Evolutionary conservation across 1,140 invertebrate species (phyloP).

Genomic region (Neocloeon triangulifer): DNA sequence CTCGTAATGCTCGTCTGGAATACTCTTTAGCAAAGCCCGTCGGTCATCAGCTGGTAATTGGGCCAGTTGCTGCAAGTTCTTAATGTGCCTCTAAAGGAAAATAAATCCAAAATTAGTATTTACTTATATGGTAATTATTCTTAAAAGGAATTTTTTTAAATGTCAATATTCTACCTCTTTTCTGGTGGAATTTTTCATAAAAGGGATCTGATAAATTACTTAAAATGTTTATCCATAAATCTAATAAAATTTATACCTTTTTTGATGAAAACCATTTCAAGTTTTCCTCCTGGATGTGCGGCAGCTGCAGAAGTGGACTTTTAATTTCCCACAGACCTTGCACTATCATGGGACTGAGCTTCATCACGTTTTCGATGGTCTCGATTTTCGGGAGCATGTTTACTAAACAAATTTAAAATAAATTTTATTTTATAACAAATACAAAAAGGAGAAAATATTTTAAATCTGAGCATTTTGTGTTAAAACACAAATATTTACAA

Average conservation of each 20-base stretch:
- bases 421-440: constrained; percentile 4
- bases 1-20: constrained; percentile 77
- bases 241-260: constrained; percentile 26
- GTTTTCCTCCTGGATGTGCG: constrained; percentile 85
- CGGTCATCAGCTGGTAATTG: constrained; percentile 74
- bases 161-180: too few species aligned
- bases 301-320: constrained; percentile 81
- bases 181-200: neutral
- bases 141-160: neutral
- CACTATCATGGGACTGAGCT: constrained; percentile 85
- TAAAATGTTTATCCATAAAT: neutral
- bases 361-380: constrained; percentile 96
- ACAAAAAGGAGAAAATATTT: constrained; percentile 7
- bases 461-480: constrained; percentile 6
- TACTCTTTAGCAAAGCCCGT: constrained; percentile 50
- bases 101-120: constrained; percentile 4
- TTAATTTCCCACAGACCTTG: constrained; percentile 91
- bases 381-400: constrained; percentile 66
- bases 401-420: constrained; percentile 20
- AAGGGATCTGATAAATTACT: neutral
- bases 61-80: constrained; percentile 71
- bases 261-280: constrained; percentile 74
- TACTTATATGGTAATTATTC: neutral
- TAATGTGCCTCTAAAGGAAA: constrained; percentile 36
- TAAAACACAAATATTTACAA: neutral